Evolutionary conservation across 2,113 vertebrate species (phyloP).

Genomic region (Gasterosteus nipponicus): DNA sequence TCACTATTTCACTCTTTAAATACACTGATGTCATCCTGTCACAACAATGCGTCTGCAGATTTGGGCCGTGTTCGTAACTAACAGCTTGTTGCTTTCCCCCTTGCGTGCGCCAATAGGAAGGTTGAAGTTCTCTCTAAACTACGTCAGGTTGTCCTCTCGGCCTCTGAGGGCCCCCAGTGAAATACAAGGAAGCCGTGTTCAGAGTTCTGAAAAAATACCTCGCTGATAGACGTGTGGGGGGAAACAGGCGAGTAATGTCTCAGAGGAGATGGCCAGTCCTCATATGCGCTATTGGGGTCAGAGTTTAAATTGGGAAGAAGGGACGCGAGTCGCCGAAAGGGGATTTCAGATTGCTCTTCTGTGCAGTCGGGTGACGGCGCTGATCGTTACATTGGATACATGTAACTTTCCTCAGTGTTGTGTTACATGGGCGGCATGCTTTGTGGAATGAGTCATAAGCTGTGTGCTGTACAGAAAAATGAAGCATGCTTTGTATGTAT

Average conservation of each 20-base stretch:
- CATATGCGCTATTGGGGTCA: constrained; percentile 24
- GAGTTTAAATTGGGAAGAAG: constrained; percentile 43
- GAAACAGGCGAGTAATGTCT: constrained; percentile 40
- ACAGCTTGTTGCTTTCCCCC: constrained; percentile 24
- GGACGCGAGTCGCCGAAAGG: constrained; percentile 10
- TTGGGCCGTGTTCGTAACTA: constrained; percentile 11
- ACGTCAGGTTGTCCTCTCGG: constrained; percentile 18
- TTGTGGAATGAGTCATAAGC: not conserved
- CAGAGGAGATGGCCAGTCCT: constrained; percentile 23
- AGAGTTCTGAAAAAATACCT: constrained; percentile 38
- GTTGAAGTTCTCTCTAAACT: not conserved
- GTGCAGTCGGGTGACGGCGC: not conserved
- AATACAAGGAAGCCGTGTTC: constrained; percentile 20
- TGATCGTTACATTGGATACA: not conserved
- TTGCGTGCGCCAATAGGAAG: constrained; percentile 1
- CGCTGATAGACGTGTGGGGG: constrained; percentile 29
- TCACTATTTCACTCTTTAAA: constrained; percentile 25
- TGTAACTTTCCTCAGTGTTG: not conserved
- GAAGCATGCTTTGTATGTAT: not conserved
- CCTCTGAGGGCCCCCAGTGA: not conserved
- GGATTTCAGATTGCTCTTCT: constrained; percentile 24
- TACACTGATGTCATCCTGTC: constrained; percentile 21
- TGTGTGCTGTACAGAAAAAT: not conserved
- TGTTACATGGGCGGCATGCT: not conserved
- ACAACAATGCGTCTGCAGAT: not conserved